phyloP scores from a whole-genome alignment of 2,888 invertebrate species.

The Temnothorax ravouxi region DNA sequence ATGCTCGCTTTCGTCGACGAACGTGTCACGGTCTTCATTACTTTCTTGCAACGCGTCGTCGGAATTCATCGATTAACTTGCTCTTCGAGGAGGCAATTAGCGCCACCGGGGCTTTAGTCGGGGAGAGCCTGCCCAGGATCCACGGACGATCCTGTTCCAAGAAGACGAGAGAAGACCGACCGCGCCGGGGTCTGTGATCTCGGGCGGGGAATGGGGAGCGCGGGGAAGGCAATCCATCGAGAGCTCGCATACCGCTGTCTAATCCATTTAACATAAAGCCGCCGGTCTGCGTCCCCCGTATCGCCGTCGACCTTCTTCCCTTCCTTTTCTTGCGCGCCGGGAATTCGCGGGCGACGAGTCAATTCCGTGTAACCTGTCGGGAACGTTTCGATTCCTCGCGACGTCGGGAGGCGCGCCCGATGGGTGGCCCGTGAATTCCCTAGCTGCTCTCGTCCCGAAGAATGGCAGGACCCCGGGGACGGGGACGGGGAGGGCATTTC shows the following conservation, averaged over 20 bases:
- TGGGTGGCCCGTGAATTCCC: slow-evolving; percentile 77
- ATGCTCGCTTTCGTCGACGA: slow-evolving; percentile 21
- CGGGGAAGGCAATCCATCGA: slow-evolving; percentile 81
- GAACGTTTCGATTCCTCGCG: slow-evolving; percentile 65
- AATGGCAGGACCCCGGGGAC: slow-evolving; percentile 31
- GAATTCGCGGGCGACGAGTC: slow-evolving; percentile 83
- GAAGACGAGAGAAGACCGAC: slow-evolving; percentile 45
- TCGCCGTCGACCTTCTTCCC: slow-evolving; percentile 39
- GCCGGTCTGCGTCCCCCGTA: slow-evolving; percentile 70
- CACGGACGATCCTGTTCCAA: slow-evolving; percentile 47
- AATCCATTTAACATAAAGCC: slow-evolving; percentile 85
- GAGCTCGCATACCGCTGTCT: slow-evolving; percentile 84
- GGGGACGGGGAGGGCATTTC: slow-evolving; percentile 27
- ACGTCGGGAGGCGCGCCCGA: slow-evolving; percentile 62
- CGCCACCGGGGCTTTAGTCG: slow-evolving; percentile 40
- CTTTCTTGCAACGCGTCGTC: slow-evolving; percentile 52
- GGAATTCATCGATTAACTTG: slow-evolving; percentile 57
- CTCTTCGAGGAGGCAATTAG: slow-evolving; percentile 53
- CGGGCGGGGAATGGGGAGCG: background rate
- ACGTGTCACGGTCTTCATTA: slow-evolving; percentile 58
- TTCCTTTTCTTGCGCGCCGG: slow-evolving; percentile 58
- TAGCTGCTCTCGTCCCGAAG: slow-evolving; percentile 31
- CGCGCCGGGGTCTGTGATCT: background rate
- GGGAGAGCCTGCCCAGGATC: slow-evolving; percentile 17
- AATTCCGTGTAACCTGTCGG: slow-evolving; percentile 81